phyloP scores from a whole-genome alignment of 2,113 vertebrate genomes.

The Coptodon rendalli region DNA sequence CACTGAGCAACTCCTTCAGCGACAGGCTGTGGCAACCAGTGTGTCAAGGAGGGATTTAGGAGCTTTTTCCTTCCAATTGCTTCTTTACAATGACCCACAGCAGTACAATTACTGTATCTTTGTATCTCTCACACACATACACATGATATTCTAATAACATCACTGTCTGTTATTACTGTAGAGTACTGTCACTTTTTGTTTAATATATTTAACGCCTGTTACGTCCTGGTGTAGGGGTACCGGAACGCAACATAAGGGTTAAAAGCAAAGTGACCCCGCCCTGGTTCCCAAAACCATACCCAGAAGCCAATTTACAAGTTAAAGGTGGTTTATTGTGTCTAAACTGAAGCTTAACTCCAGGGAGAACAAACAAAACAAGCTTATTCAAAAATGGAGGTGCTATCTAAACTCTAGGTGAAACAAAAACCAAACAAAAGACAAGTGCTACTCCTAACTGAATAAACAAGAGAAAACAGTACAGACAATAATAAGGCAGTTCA shows the following conservation, averaged over 20 bases:
- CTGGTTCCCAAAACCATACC: background rate
- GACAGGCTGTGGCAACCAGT: background rate
- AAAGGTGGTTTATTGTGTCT: background rate
- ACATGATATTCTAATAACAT: background rate
- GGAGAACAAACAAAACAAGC: background rate
- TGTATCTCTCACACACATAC: background rate
- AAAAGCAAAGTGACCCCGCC: background rate
- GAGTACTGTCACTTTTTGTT: background rate
- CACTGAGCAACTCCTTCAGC: background rate
- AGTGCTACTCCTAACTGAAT: background rate
- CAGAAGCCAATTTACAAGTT: background rate
- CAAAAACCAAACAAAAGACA: background rate
- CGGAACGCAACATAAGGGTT: accelerated
- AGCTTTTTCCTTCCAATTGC: background rate
- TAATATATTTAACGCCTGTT: background rate
- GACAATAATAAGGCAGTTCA: background rate
- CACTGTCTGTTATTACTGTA: background rate
- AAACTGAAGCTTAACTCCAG: background rate
- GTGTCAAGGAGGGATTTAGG: background rate
- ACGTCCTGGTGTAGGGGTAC: background rate
- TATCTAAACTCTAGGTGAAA: background rate
- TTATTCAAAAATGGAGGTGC: background rate
- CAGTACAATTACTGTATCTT: background rate
- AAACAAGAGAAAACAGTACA: background rate
- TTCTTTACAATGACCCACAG: background rate